Evolutionary conservation across 1,140 invertebrate species (phyloP), one percentile per base, ranked within the genome.

Genomic region (Hypothenemus hampei): DNA sequence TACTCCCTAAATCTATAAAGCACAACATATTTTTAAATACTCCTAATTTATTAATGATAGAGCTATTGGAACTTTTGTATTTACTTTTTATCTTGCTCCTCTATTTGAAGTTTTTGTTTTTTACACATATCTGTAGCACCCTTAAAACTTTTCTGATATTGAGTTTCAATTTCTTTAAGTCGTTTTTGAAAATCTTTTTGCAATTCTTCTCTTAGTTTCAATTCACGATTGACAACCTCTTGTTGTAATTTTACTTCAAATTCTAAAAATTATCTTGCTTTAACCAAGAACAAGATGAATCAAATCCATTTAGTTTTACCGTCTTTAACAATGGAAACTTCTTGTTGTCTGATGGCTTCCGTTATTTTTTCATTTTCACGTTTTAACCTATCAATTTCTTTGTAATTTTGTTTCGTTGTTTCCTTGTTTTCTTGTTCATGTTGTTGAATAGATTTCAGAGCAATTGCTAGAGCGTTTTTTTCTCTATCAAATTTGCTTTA

Each of bases 151-250:
- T 61, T 50, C 37, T 61, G 33, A 21, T 61, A 61, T 18, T 40
- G 31, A 15, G 48, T 52, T 51, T 61, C 60, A 22, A 61, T 52
- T 4, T 61, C 60, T 4, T 22, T 58, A 29, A 61, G 26, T 15
- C 52, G 37, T 33, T 47, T 58, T 23, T 58, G 53, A 52, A 56
- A 61, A 33, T 61, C 60, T 20, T 53, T 43, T 35, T 61, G 60
- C n/a, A 61, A 21, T 15, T 61, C 60, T 23, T 61, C 60, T 22
- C 57, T 49, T 19, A 61, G 24, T 51, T 51, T 61, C 15, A 61
- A 22, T 35, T 61, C 60, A 2, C 15, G 29, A 31, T 51, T 55
- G 13, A 61, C 20, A 8, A 56, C 21, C 40, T 58, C 52, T 18
- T 45, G 20, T 57, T 21, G n/a, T n/a, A n/a, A n/a, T n/a, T n/a